These are phyloP conservation scores for Aproaerema taeniolella DNA, from an alignment of 2,888 invertebrate species.

Conservation along the genomic window DNA sequence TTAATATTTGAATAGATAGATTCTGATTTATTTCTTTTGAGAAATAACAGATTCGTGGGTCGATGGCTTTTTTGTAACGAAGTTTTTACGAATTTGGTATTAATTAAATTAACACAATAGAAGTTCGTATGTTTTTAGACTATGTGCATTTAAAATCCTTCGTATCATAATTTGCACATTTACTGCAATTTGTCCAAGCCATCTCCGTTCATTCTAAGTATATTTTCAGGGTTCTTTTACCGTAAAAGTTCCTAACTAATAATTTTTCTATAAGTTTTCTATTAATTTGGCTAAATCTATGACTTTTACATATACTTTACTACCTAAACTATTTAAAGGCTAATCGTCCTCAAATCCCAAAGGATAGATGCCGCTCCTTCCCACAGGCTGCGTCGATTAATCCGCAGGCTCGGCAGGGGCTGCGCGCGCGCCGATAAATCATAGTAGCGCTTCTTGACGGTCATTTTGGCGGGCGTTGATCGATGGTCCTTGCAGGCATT, in stretches of 20 bases:
- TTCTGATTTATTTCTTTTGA: slow-evolving; percentile 13
- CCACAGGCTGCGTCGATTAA: not conserved
- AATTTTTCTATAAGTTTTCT: no score
- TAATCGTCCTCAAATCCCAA: no score
- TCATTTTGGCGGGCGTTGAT: slow-evolving; percentile 60
- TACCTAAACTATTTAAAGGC: no score
- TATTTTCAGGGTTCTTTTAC: no score
- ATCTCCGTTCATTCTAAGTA: no score
- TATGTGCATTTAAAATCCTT: no score
- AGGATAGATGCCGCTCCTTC: no score
- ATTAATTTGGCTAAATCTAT: no score
- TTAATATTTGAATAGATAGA: slow-evolving; percentile 52
- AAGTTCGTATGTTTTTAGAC: not conserved
- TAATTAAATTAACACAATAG: not conserved
- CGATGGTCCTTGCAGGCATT: slow-evolving; percentile 35
- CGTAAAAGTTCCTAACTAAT: no score
- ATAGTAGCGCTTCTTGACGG: slow-evolving; percentile 68
- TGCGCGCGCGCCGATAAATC: slow-evolving; percentile 50
- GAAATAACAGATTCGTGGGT: not conserved
- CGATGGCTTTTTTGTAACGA: not conserved
- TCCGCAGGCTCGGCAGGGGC: slow-evolving; percentile 24
- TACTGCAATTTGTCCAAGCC: no score
- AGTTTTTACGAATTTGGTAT: not conserved
- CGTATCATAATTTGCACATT: no score
- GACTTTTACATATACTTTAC: no score